Conservation (phyloP, 2,797 vertebrate species). For the Calcarius lapponicus region DNA sequence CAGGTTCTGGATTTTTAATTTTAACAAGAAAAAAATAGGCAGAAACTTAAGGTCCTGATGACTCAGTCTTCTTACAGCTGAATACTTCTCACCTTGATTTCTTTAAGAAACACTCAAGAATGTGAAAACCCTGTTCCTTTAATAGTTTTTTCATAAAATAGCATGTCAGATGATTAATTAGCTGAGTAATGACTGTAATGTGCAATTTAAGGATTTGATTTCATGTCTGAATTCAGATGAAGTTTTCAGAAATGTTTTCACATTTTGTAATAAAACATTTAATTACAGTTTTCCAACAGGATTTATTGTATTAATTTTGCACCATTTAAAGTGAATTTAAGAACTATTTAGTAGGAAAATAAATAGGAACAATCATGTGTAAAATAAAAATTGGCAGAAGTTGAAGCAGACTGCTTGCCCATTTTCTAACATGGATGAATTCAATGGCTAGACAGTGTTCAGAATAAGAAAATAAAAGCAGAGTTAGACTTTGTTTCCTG, state of each 20-base stretch:
- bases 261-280: background rate
- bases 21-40: background rate
- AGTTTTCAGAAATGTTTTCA: background rate
- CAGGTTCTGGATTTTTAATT: background rate
- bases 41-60: background rate
- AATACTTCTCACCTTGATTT: background rate
- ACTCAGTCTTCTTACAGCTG: background rate
- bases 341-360: background rate
- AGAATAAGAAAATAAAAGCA: background rate
- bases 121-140: background rate
- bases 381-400: background rate
- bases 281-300: background rate
- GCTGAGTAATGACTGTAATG: background rate
- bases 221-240: background rate
- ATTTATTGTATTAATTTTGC: background rate
- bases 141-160: background rate
- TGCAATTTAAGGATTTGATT: background rate
- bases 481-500: background rate
- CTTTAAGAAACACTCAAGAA: background rate
- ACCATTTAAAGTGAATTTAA: background rate
- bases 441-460: background rate
- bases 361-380: background rate
- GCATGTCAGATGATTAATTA: background rate
- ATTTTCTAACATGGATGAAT: background rate
- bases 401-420: background rate